Conservation (phyloP, 1,140 invertebrate genomes). For the Pinna nobilis region DNA sequence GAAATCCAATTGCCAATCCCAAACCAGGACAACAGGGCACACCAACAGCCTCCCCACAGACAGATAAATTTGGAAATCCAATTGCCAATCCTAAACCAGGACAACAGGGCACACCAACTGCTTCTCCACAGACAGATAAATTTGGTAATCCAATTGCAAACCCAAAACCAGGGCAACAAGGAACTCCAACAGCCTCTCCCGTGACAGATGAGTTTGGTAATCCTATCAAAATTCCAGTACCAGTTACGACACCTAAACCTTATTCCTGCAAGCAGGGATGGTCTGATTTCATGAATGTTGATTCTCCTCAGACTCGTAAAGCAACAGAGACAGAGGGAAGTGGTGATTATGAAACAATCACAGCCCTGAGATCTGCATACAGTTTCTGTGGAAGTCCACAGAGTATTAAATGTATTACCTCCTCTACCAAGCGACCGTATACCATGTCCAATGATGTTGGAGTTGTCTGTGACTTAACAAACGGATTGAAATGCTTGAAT, state of each 20-base stretch:
- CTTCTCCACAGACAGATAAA: not conserved
- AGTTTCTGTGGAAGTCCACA: conserved; percentile 45
- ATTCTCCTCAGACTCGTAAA: conserved; percentile 35
- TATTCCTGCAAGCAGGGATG: conserved; percentile 56
- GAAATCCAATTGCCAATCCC: not conserved
- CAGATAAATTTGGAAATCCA: conserved; percentile 4
- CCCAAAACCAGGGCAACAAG: not conserved
- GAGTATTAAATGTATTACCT: not conserved
- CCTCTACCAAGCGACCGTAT: not conserved
- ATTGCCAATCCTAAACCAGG: conserved; percentile 6
- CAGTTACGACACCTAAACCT: not conserved
- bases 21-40: conserved; percentile 8
- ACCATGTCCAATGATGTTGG: conserved; percentile 40
- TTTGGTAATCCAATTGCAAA: conserved; percentile 11
- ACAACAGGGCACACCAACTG: not conserved
- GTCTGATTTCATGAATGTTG: conserved; percentile 51
- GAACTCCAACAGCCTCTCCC: not conserved
- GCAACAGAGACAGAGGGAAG: conserved; percentile 2
- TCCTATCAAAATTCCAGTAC: not conserved
- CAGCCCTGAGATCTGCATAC: conserved; percentile 50
- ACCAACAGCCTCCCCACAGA: conserved; percentile 13
- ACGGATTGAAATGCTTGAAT: conserved; percentile 54
- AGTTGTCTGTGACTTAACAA: conserved; percentile 49
- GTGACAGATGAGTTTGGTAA: conserved; percentile 5
- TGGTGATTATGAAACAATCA: conserved; percentile 60